Percentiles rank a stretch among this genome's conserved stretches.
phyloP scores from a whole-genome alignment of 1,140 invertebrate species.

The Listronotus oregonensis region DNA sequence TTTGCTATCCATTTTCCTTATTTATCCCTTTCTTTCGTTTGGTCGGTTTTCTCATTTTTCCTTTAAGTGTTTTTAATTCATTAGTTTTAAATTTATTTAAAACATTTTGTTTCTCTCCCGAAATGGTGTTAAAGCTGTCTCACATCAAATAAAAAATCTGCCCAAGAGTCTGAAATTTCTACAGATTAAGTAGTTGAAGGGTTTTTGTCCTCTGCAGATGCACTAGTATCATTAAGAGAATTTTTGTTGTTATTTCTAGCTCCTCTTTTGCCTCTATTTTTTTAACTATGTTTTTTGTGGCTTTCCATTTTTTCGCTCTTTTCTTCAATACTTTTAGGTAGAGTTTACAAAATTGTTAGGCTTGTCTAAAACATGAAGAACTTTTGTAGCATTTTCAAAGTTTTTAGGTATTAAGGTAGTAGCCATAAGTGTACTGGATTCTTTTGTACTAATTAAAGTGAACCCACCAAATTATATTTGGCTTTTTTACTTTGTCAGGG shows the following conservation, averaged over 20 bases:
- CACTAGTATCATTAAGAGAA: no score
- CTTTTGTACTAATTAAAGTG: background rate
- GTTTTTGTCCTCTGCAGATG: slow-evolving; percentile 14
- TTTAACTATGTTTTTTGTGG: no score
- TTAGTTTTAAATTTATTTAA: slow-evolving; percentile 36
- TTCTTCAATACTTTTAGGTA: no score
- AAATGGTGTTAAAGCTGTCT: slow-evolving; percentile 42
- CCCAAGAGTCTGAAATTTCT: slow-evolving; percentile 10
- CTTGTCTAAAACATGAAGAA: no score
- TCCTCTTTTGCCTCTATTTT: no score
- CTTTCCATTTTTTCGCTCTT: no score
- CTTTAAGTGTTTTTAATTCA: no score
- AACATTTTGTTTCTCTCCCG: slow-evolving; percentile 40
- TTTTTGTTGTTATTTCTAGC: no score
- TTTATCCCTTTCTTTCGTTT: background rate
- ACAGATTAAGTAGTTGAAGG: slow-evolving; percentile 21
- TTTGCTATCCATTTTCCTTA: slow-evolving; percentile 28
- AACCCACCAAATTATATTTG: no score
- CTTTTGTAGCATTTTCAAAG: no score
- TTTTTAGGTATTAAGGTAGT: background rate
- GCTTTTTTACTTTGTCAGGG: no score
- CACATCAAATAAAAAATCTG: slow-evolving; percentile 24
- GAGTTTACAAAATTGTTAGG: no score
- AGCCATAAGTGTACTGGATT: background rate
- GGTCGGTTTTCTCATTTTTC: slow-evolving; percentile 4